Evolutionary conservation across 1,140 invertebrate genomes (phyloP).

Genomic region (Melitaea cinxia): DNA sequence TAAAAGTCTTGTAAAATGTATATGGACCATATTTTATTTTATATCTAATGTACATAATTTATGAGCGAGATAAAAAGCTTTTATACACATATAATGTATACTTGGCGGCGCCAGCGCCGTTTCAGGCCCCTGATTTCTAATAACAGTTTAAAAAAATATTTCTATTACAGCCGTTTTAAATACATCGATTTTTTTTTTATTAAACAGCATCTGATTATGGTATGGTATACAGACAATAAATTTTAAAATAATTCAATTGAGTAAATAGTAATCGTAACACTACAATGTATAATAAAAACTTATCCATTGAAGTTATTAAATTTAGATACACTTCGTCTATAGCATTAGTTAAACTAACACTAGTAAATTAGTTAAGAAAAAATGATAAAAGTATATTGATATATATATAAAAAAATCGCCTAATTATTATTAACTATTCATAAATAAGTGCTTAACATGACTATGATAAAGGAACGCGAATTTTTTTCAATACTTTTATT

Average conservation of each 20-base stretch:
- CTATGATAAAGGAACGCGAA: conserved; percentile 30
- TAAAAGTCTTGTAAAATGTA: conserved; percentile 50
- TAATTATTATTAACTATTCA: conserved; percentile 23
- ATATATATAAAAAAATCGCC: conserved; percentile 2
- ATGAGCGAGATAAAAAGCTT: conserved; percentile 57
- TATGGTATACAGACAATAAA: too few relatives aligned
- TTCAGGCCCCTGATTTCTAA: conserved; percentile 42
- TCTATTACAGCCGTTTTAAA: conserved; percentile 5
- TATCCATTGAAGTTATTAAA: conserved; percentile 11
- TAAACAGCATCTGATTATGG: too few relatives aligned
- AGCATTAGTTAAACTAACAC: conserved; percentile 60
- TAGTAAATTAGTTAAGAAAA: conserved; percentile 39
- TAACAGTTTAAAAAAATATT: conserved; percentile 14
- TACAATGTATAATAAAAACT: conserved; percentile 8
- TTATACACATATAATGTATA: conserved; percentile 43
- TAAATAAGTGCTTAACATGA: conserved; percentile 33
- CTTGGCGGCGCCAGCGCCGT: conserved; percentile 63
- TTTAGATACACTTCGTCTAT: not conserved
- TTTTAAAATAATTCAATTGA: too few relatives aligned
- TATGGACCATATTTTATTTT: conserved; percentile 50
- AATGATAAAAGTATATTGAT: conserved; percentile 9
- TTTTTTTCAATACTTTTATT: conserved; percentile 24
- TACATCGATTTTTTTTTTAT: too few relatives aligned
- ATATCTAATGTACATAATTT: conserved; percentile 46
- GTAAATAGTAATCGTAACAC: too few relatives aligned